A percentile compares a stretch with the other conserved stretches of the same genome.
These are phyloP conservation scores for Myodes glareolus DNA, from an alignment of 2,113 vertebrate genomes.

Conservation along the genomic window DNA sequence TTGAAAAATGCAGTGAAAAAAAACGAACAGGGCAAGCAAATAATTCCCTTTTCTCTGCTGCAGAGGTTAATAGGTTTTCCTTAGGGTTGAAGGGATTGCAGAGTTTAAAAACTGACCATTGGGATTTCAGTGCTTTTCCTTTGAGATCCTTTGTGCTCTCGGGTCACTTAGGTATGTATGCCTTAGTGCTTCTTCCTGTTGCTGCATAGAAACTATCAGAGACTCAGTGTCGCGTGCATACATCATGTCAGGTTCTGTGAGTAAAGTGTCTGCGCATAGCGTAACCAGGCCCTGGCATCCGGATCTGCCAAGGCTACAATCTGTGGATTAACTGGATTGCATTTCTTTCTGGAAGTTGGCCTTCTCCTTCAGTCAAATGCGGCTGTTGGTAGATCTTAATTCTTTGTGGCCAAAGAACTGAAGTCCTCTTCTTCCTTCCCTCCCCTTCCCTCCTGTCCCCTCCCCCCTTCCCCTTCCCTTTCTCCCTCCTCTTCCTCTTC, in stretches of 20 bases:
- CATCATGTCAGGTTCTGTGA: neutral
- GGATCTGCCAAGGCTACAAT: neutral
- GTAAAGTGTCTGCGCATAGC: neutral
- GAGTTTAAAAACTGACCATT: neutral
- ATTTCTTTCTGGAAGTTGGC: neutral
- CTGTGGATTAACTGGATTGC: neutral
- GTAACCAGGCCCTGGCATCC: neutral
- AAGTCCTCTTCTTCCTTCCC: neutral
- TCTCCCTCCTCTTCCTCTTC: rapidly evolving
- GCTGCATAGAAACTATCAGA: neutral
- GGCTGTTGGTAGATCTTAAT: neutral
- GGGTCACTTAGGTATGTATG: neutral
- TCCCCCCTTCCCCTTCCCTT: rapidly evolving
- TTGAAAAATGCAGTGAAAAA: neutral
- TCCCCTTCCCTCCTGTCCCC: neutral
- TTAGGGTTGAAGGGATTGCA: neutral
- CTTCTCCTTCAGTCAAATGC: neutral
- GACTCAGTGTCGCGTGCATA: neutral
- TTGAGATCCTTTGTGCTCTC: conserved; percentile 27
- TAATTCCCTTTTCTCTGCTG: neutral
- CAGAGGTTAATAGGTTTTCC: neutral
- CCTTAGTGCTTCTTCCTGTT: neutral
- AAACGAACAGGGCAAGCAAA: neutral
- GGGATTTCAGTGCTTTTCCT: neutral
- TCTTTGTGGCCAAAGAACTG: neutral